Evolutionary conservation across 1,140 invertebrate genomes (phyloP).

Genomic region (Apolygus lucorum): DNA sequence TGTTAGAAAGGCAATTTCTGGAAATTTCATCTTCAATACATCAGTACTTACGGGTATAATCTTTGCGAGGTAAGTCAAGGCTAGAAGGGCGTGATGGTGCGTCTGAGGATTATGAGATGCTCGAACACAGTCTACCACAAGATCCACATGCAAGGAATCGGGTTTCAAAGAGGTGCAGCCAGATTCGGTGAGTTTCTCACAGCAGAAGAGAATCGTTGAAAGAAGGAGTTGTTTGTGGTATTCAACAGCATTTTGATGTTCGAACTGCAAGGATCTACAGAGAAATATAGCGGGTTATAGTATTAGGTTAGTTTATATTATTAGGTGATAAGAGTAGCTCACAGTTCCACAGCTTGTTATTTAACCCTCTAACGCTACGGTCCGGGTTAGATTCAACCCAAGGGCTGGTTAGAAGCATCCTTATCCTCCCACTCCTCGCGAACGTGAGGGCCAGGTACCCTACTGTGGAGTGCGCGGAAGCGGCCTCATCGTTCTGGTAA

Average conservation of each 20-base stretch:
- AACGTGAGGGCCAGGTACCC: too few relatives aligned
- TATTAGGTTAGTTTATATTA: too few relatives aligned
- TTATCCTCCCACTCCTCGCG: too few relatives aligned
- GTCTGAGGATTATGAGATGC: constrained; percentile 86
- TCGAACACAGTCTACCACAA: constrained; percentile 79
- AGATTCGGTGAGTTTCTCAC: constrained; percentile 46
- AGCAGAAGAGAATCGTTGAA: constrained; percentile 64
- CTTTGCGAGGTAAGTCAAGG: constrained; percentile 65
- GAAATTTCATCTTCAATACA: neutral
- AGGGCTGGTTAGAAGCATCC: too few relatives aligned
- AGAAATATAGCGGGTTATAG: too few relatives aligned
- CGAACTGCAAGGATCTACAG: constrained; percentile 58
- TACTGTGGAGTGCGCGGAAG: too few relatives aligned
- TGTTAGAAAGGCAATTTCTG: too few relatives aligned
- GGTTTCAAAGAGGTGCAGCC: constrained; percentile 43
- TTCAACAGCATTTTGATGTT: constrained; percentile 74
- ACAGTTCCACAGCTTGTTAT: too few relatives aligned
- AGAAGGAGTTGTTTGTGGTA: constrained; percentile 82
- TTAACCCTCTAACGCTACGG: too few relatives aligned
- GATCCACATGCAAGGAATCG: constrained; percentile 65
- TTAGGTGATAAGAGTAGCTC: too few relatives aligned
- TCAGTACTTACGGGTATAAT: constrained; percentile 51
- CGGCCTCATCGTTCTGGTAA: too few relatives aligned
- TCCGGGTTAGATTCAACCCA: too few relatives aligned
- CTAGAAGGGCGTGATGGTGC: constrained; percentile 78